Evolutionary conservation across 1,140 invertebrate species (phyloP).

Genomic region (Plectrocnemia conspersa): DNA sequence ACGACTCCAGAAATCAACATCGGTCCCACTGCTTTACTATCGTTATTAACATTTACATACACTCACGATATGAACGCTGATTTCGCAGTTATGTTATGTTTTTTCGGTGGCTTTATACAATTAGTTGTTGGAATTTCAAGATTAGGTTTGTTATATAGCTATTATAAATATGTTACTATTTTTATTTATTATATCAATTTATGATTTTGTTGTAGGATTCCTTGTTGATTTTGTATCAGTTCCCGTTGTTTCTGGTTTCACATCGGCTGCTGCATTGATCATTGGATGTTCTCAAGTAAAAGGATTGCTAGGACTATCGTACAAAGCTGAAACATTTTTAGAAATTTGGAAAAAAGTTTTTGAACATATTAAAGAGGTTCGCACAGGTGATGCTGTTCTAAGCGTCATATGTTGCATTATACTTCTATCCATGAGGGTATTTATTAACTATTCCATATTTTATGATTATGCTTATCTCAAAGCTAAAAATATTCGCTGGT

Average conservation of each 20-base stretch:
- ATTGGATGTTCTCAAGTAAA: constrained; percentile 80
- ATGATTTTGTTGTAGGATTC: constrained; percentile 62
- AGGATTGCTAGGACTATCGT: constrained; percentile 62
- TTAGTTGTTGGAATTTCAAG: constrained; percentile 59
- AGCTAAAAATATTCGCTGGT: not conserved
- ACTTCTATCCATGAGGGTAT: constrained; percentile 60
- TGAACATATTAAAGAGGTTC: constrained; percentile 51
- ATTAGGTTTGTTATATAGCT: constrained; percentile 19
- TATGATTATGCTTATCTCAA: no score
- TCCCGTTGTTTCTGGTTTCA: constrained; percentile 82
- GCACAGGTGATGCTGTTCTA: constrained; percentile 57
- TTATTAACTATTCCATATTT: not conserved
- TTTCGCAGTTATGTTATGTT: constrained; percentile 69
- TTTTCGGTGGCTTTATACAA: constrained; percentile 65
- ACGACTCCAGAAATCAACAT: constrained; percentile 80
- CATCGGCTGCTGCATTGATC: constrained; percentile 78
- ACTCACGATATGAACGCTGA: constrained; percentile 54
- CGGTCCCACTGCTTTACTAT: constrained; percentile 72
- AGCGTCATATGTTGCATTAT: constrained; percentile 59
- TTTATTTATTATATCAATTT: constrained; percentile 5
- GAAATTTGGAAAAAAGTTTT: constrained; percentile 56
- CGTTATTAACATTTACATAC: constrained; percentile 64
- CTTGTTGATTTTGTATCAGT: constrained; percentile 81
- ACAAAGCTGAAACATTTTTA: constrained; percentile 58
- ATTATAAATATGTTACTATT: constrained; percentile 11